Percentiles rank a stretch among this genome's conserved stretches.
Conservation (phyloP, 2,113 vertebrate species). For the Xiphophorus maculatus region DNA sequence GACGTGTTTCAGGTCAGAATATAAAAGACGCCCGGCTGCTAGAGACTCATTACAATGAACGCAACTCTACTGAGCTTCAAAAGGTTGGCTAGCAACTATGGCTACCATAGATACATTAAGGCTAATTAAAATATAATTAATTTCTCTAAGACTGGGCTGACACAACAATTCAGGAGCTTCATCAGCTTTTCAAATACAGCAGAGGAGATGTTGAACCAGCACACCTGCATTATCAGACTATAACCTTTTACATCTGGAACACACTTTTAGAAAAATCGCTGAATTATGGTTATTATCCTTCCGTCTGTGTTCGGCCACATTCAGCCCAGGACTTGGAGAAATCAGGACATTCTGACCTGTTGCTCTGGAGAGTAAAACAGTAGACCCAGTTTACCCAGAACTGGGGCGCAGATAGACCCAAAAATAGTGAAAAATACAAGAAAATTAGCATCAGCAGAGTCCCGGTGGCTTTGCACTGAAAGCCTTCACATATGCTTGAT, state of each 20-base stretch:
- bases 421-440: background rate
- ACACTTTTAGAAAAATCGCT: background rate
- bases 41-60: conserved; percentile 10
- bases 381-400: background rate
- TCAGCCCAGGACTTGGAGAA: background rate
- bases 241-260: background rate
- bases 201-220: background rate
- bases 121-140: background rate
- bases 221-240: background rate
- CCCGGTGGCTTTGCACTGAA: background rate
- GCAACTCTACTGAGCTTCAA: background rate
- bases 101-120: conserved; percentile 10
- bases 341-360: background rate
- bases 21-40: conserved; percentile 9
- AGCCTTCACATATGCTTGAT: background rate
- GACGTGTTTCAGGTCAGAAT: conserved; percentile 15
- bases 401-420: background rate
- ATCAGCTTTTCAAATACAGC: conserved; percentile 1
- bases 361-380: background rate
- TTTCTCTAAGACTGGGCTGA: background rate
- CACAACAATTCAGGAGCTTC: background rate
- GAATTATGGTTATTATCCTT: background rate
- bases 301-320: background rate
- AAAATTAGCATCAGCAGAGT: background rate
- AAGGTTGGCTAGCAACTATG: conserved; percentile 9